Evolutionary conservation across 2,113 vertebrate species (phyloP), one percentile per base, ranked within the genome.

Genomic region (Glareola pratincola): DNA sequence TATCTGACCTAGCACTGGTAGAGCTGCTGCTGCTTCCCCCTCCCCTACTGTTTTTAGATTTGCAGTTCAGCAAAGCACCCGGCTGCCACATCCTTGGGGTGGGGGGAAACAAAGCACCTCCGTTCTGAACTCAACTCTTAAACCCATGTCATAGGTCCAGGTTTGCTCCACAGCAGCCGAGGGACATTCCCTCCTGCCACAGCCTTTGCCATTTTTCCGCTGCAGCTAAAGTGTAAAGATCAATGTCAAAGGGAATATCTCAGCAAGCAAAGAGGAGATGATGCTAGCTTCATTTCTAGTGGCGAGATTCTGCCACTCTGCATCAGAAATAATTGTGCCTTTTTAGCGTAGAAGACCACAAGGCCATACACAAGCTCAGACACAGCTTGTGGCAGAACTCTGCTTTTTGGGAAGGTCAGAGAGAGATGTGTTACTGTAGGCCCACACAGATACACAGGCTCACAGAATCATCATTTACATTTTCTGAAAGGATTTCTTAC

Each of bases 261-360:
- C n/a, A 57, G 71, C 45, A 77, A 88, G 71, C 30, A 62, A 93
- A 66, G 39, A 82, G 60, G n/a, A 54, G n/a, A 80, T 21, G 10
- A 73, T 85, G 64, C 50, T 30, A 14, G 45, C 71, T 82, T 66
- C n/a, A 63, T 95, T 85, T 93, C 92, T 59, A 57, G 74, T 93
- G 85, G 92, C 71, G 3, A 94, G 59, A 83, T 96, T 93, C 78
- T 95, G 94, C 90, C 92, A 93, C n/a, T 95, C 74, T 41, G 32
- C 72, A 94, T 90, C 78, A 94, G 62, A 82, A 92, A 85, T 48
- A 92, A 79, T 45, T 4, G 2, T 59, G 85, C 39, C 78, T 69
- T 72, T 93, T 92, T 85, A 37, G 39, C 0, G 0, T 0, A 54
- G 63, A 66, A 90, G 67, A 83, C 67, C 30, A 76, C 0, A 3